phyloP scores from a whole-genome alignment of 1,140 invertebrate species.

The Zaprionus kolodkinae region DNA sequence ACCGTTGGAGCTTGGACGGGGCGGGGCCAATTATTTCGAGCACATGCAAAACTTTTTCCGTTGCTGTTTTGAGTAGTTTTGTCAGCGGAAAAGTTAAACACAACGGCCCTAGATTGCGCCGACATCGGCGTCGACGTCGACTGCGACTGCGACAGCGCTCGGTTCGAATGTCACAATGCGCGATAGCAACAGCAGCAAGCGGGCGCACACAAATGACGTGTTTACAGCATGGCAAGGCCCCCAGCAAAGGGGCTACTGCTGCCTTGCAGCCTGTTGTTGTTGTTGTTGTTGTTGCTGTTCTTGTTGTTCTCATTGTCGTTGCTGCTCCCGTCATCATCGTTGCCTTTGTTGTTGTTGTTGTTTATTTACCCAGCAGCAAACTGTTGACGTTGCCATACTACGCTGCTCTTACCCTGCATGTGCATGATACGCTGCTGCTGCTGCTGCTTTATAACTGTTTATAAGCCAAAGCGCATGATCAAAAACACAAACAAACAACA shows the following conservation, averaged over 20 bases:
- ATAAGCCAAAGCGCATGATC: constrained; percentile 69
- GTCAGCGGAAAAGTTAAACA: constrained; percentile 71
- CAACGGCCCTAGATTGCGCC: constrained; percentile 29
- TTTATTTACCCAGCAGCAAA: constrained; percentile 71
- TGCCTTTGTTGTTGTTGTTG: constrained; percentile 30
- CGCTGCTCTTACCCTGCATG: constrained; percentile 31
- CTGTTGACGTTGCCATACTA: constrained; percentile 74
- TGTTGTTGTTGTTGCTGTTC: constrained; percentile 16
- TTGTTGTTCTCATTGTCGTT: constrained; percentile 16
- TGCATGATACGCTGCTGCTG: neutral
- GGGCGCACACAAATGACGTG: constrained; percentile 64
- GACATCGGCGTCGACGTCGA: constrained; percentile 3
- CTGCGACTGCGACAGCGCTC: constrained; percentile 3
- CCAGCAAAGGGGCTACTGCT: constrained; percentile 59
- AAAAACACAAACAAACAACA: constrained; percentile 60
- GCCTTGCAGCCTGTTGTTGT: neutral
- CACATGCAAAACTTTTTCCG: constrained; percentile 63
- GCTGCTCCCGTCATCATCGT: neutral
- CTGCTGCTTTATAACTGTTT: constrained; percentile 65
- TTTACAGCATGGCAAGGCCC: constrained; percentile 54
- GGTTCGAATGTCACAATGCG: constrained; percentile 65
- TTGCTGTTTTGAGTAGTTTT: constrained; percentile 60
- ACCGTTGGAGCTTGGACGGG: neutral
- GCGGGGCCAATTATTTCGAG: constrained; percentile 41
- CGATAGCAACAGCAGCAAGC: constrained; percentile 59